Conservation (phyloP, 2,888 invertebrate genomes). For the Invenusta paracnida region DNA sequence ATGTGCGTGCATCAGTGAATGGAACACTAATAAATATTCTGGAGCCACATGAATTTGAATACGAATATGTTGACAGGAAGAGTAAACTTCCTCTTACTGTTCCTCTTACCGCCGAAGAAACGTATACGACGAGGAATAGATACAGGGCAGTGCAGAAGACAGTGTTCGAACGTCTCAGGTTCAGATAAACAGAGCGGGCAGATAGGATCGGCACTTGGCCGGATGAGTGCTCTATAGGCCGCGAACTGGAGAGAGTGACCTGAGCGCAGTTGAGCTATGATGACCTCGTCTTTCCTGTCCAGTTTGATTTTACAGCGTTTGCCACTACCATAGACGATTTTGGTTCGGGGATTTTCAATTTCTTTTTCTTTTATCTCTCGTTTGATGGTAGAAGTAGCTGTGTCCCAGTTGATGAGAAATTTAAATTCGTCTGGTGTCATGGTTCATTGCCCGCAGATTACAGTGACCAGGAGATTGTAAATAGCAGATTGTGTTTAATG, state of each 20-base stretch:
- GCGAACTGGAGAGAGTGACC: neutral
- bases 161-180: neutral
- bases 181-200: neutral
- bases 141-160: neutral
- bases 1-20: neutral
- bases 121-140: constrained; percentile 6
- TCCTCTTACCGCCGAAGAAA: constrained; percentile 18
- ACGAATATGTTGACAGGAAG: constrained; percentile 15
- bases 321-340: neutral
- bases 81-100: neutral
- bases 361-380: neutral
- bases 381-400: neutral
- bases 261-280: neutral
- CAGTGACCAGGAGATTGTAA: neutral
- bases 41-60: neutral
- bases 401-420: neutral
- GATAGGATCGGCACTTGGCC: neutral
- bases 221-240: neutral
- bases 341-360: neutral
- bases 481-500: neutral
- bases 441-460: neutral
- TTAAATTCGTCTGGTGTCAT: neutral
- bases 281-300: neutral
- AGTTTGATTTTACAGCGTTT: neutral
- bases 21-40: neutral